Evolutionary conservation across 2,888 invertebrate genomes (phyloP), one percentile per base, ranked within the genome.

Genomic region (Ernsta delagoae): DNA sequence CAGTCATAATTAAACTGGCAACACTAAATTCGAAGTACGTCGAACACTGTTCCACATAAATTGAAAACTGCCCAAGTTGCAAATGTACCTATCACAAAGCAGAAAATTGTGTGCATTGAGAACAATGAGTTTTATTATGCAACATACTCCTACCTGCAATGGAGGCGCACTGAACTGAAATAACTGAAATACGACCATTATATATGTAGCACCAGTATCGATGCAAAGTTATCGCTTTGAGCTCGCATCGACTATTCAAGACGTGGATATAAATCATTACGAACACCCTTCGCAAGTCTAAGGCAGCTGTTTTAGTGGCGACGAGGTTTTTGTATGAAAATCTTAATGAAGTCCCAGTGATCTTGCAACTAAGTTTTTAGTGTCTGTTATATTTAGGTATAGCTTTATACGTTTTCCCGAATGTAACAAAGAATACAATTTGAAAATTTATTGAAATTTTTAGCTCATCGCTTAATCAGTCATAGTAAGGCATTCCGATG

Each of bases 201-300:
- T 68, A 65, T 65, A 45, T 43, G 54, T 57, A 69, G 54, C 16
- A 45, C 8, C 6, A 45, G 45, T 59, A 66, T 57, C 53, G 62
- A 39, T 39, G 56, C n/a, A 31, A 63, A 69, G 69, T 69, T 69
- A 69, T 63, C 57, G 69, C 69, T 69, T 62, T 63, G 69, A 63
- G 59, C 57, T 63, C 69, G 50, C 59, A 69, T 63, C 63, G 41
- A 63, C 62, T 61, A 59, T 65, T 56, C 68, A 62, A 62, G 61
- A 56, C 56, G 53, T 57, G 48, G 48, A 56, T 62, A 68, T 68
- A 68, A 68, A 68, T 68, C 67, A 68, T 68, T 61, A 36, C 36
- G 36, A 36, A 57, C 66, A 59, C 65, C 54, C 64, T 56, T 43
- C 54, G 64, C 41, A 4, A 11, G 12, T 7, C 16, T 59, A 24